Evolutionary conservation across 2,113 vertebrate species (phyloP), one percentile per base, ranked within the genome.

Genomic region (Leptobrachium leishanense): DNA sequence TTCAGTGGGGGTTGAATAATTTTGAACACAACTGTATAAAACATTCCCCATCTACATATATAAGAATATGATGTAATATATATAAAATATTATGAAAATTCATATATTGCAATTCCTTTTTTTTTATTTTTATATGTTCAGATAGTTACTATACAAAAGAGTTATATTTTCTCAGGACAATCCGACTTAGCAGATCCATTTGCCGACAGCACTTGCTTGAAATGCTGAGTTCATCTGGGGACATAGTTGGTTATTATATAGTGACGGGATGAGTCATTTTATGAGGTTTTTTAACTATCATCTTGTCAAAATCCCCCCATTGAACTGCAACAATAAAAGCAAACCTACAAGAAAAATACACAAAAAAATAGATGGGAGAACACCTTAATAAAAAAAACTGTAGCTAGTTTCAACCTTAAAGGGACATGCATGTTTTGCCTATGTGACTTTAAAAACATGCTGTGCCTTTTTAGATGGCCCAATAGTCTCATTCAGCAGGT

Each of bases 191-290:
- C 15, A 20, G 53, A 43, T 57, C 54, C 9, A 76, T 62, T 62
- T 77, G 66, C 9, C 44, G 8, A 62, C 41, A 70, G 42, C 41
- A 43, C 43, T 77, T 62, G 2, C 9, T 15, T 40, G 15, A 59
- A 42, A 50, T 70, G 66, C 8, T 41, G 57, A 62, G 75, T 77
- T 69, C 75, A 77, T 69, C 53, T 62, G 20, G 75, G 75, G 66
- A 70, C 57, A 20, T 15, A 20, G 42, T 53, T n/a, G 54, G 75
- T 70, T 77, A 67, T 70, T 77, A 77, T 77, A 54, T 77, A 77
- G n/a, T 44, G 42, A 57, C 6, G 66, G 2, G 53, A 69, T 77
- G 75, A 69, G 50, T 77, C 66, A 77, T 77, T 62, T 69, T 59
- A 4, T 59, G 1, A 62, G 13, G 6, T 62, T 65, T 77, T 62